phyloP scores from a whole-genome alignment of 2,888 invertebrate species.

The Microdon myrmicae region DNA sequence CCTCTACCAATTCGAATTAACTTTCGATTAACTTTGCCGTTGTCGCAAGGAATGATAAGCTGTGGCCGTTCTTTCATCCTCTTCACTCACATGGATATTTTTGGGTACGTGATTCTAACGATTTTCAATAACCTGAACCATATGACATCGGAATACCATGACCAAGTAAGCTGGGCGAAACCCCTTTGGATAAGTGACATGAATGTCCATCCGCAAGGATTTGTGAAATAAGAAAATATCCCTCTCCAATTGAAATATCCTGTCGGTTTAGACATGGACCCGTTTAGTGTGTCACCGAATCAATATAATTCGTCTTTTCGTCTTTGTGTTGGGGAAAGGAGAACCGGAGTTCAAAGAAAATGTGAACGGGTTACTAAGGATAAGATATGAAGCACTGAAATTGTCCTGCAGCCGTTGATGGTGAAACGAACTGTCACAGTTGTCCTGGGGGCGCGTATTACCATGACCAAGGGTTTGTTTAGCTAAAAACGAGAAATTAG shows the following conservation, averaged over 20 bases:
- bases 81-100: not conserved
- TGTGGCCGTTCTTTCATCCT: not conserved
- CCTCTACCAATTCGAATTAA: constrained; percentile 63
- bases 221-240: constrained; percentile 16
- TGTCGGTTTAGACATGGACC: constrained; percentile 48
- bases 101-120: constrained; percentile 9
- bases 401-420: constrained; percentile 15
- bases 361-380: constrained; percentile 37
- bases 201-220: not conserved
- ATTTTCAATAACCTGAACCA: constrained; percentile 41
- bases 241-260: constrained; percentile 36
- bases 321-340: no score
- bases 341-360: constrained; percentile 13
- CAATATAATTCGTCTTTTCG: no score
- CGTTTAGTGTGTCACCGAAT: constrained; percentile 29
- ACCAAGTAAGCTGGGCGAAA: not conserved
- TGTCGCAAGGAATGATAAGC: constrained; percentile 39
- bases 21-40: constrained; percentile 65
- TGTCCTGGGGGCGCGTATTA: constrained; percentile 9
- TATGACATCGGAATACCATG: constrained; percentile 31
- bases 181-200: not conserved
- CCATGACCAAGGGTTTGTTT: constrained; percentile 31
- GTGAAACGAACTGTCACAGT: constrained; percentile 38
- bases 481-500: constrained; percentile 46
- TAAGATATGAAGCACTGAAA: constrained; percentile 7